Evolutionary conservation across 2,113 vertebrate genomes (phyloP).

Genomic region (Cisticola juncidis): DNA sequence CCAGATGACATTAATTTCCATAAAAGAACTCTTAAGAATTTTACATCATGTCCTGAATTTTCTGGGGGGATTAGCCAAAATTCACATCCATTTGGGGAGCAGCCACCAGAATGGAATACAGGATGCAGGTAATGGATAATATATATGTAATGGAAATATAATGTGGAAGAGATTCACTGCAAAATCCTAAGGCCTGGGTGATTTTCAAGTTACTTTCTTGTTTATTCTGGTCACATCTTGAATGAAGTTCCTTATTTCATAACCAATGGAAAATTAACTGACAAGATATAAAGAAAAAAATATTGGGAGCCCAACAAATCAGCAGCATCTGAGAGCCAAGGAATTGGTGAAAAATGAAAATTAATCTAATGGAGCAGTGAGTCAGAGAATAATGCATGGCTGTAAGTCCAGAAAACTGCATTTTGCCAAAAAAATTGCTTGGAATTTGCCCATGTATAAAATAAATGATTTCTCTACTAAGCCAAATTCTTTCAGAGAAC

Average conservation of each 20-base stretch:
- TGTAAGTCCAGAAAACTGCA: not conserved
- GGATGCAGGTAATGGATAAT: too few relatives aligned
- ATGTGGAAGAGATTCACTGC: not conserved
- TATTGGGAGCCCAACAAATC: not conserved
- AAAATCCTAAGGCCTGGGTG: not conserved
- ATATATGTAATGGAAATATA: not conserved
- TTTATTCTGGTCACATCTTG: not conserved
- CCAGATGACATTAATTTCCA: not conserved
- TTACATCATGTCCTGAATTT: not conserved
- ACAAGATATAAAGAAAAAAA: not conserved
- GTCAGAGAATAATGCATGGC: not conserved
- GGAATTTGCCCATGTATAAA: not conserved
- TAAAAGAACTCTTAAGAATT: not conserved
- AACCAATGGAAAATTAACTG: not conserved
- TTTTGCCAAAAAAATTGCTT: not conserved
- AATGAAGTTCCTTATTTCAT: not conserved
- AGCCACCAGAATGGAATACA: not conserved
- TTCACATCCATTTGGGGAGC: not conserved
- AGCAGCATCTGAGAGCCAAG: not conserved
- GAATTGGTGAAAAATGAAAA: constrained; percentile 10
- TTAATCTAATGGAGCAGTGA: not conserved
- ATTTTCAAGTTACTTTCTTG: not conserved
- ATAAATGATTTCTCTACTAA: not conserved
- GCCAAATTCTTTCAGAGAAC: not conserved
- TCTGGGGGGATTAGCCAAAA: not conserved